Conservation (phyloP, 2,113 vertebrate species). For the Rhombomys opimus region DNA sequence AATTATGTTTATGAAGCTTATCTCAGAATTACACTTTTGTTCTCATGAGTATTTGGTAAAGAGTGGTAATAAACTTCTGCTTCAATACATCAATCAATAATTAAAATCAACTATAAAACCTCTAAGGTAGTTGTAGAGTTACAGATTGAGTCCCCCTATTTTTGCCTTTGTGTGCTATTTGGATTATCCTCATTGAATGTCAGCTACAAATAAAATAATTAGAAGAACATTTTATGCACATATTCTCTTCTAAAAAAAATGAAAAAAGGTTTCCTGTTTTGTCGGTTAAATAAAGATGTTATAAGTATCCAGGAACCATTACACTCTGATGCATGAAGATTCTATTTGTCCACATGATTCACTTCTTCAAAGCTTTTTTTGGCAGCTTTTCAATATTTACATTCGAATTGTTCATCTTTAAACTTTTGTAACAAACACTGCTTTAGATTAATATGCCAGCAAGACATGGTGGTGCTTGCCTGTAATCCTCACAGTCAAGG, state of each 20-base stretch:
- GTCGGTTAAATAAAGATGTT: not conserved
- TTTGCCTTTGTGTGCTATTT: not conserved
- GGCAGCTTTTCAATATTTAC: too few relatives aligned
- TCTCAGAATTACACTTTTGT: not conserved
- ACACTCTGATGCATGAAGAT: not conserved
- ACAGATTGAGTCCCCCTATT: not conserved
- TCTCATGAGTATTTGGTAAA: not conserved
- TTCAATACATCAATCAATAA: not conserved
- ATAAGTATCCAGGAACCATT: not conserved
- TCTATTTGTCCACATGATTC: not conserved
- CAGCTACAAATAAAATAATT: conserved; percentile 19
- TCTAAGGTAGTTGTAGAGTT: not conserved
- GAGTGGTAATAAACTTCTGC: not conserved
- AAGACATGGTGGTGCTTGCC: too few relatives aligned
- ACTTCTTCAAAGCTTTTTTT: not conserved
- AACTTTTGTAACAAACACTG: not conserved
- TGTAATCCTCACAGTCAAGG: too few relatives aligned
- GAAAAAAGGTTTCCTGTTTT: not conserved
- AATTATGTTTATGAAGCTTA: not conserved
- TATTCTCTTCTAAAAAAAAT: not conserved
- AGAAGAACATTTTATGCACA: not conserved
- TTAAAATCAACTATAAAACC: not conserved
- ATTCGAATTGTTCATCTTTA: not conserved
- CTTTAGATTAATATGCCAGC: not conserved
- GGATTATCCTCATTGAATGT: not conserved